phyloP scores from a whole-genome alignment of 2,888 invertebrate species.

The Mimumesa dahlbomi region DNA sequence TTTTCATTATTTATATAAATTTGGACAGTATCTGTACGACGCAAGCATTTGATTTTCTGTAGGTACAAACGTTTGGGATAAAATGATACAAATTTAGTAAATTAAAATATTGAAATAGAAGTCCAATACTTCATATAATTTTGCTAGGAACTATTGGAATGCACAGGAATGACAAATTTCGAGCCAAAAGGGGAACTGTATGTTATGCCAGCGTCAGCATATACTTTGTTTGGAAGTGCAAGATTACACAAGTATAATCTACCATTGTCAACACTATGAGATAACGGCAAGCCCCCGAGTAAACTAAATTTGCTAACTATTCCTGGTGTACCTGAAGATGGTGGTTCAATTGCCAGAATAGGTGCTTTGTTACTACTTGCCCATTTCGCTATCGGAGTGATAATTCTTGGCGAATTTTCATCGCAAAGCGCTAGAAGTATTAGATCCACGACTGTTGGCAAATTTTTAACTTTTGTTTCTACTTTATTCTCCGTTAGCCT shows the following conservation, averaged over 20 bases:
- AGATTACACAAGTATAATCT: conserved; percentile 93
- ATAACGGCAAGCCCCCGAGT: conserved; percentile 86
- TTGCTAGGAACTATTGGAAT: conserved; percentile 79
- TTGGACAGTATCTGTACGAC: background rate
- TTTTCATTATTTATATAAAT: conserved; percentile 25
- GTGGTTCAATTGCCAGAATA: conserved; percentile 89
- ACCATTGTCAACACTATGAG: conserved; percentile 84
- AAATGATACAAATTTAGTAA: conserved; percentile 12
- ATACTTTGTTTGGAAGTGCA: conserved; percentile 89
- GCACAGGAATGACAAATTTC: conserved; percentile 90
- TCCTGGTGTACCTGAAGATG: conserved; percentile 85
- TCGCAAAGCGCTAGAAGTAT: conserved; percentile 82
- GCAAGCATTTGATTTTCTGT: conserved; percentile 18
- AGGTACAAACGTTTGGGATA: conserved; percentile 26
- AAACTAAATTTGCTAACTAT: conserved; percentile 86
- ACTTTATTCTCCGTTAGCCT: conserved; percentile 85
- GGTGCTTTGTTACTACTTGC: conserved; percentile 87
- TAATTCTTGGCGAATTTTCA: conserved; percentile 80
- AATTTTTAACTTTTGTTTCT: conserved; percentile 81
- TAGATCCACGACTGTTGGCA: conserved; percentile 82
- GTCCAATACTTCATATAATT: conserved; percentile 43
- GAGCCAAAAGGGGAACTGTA: conserved; percentile 93
- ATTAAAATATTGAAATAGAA: conserved; percentile 33
- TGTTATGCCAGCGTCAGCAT: conserved; percentile 87
- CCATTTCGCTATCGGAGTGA: conserved; percentile 85